A percentile compares a stretch with the other conserved stretches of the same genome.
phyloP scores from a whole-genome alignment of 2,888 invertebrate genomes.

The Julus scandinavius region DNA sequence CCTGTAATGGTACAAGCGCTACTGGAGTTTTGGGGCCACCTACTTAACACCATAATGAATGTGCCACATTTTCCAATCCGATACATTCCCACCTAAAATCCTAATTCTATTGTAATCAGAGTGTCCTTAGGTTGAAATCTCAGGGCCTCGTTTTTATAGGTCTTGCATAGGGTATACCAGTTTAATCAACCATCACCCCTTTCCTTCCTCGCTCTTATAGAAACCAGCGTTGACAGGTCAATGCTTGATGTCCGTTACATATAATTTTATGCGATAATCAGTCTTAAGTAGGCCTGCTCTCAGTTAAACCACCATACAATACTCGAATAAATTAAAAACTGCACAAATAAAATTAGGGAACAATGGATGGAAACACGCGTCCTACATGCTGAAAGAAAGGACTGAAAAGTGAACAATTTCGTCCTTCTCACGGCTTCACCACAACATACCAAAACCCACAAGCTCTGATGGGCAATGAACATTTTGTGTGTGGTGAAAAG shows the following conservation, averaged over 20 bases:
- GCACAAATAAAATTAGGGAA: neutral
- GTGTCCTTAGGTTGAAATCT: conserved; percentile 38
- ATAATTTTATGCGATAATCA: conserved; percentile 16
- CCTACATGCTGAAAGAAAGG: neutral
- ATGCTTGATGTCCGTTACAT: conserved; percentile 30
- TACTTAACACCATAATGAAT: conserved; percentile 51
- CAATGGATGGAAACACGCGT: neutral
- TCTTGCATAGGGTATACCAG: conserved; percentile 12
- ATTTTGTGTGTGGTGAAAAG: neutral
- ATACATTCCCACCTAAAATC: conserved; percentile 50
- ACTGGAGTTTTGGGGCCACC: conserved; percentile 48
- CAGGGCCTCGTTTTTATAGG: conserved; percentile 17
- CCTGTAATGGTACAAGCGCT: conserved; percentile 30
- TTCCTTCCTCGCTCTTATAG: neutral
- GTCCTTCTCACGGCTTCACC: neutral
- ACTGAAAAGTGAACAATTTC: neutral
- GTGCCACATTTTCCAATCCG: conserved; percentile 49
- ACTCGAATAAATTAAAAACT: conserved; percentile 22
- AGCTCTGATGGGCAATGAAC: neutral
- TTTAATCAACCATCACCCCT: neutral
- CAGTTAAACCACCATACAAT: neutral
- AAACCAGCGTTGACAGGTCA: conserved; percentile 29
- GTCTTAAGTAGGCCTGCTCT: conserved; percentile 34
- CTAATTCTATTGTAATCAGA: conserved; percentile 31
- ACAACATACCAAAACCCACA: neutral